A percentile compares a stretch with the other conserved stretches of the same genome.
Conservation (phyloP, 2,888 invertebrate genomes). For the Diplolepis rosae region DNA sequence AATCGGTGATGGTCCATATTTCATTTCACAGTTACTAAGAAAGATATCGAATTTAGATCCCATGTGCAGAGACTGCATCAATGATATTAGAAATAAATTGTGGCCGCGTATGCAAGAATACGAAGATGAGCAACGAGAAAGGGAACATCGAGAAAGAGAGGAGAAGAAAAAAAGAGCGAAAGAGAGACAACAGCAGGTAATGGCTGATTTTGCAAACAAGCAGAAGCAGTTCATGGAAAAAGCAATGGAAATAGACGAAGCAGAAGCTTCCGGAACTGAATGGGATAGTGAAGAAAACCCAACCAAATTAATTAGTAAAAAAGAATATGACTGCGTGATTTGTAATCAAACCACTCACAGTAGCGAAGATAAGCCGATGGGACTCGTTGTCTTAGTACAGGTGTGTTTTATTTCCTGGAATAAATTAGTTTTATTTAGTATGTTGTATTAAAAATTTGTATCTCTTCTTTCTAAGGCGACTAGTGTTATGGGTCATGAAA, state of each 20-base stretch:
- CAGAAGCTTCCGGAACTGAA: slow-evolving; percentile 76
- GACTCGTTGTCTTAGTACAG: slow-evolving; percentile 90
- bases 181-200: slow-evolving; percentile 92
- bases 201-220: slow-evolving; percentile 93
- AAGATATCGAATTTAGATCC: slow-evolving; percentile 84
- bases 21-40: slow-evolving; percentile 86
- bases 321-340: slow-evolving; percentile 95
- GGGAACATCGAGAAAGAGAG: slow-evolving; percentile 85
- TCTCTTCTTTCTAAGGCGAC: slow-evolving; percentile 78
- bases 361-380: slow-evolving; percentile 88
- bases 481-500: slow-evolving; percentile 89
- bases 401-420: slow-evolving; percentile 67
- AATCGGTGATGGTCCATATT: slow-evolving; percentile 91
- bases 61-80: slow-evolving; percentile 81
- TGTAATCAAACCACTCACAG: slow-evolving; percentile 93
- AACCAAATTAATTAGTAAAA: slow-evolving; percentile 76
- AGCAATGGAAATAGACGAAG: slow-evolving; percentile 78
- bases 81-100: slow-evolving; percentile 82
- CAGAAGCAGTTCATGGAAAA: slow-evolving; percentile 94
- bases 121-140: slow-evolving; percentile 83
- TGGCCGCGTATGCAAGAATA: slow-evolving; percentile 89
- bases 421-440: not conserved
- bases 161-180: slow-evolving; percentile 89
- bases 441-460: not conserved
- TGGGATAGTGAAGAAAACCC: slow-evolving; percentile 78